phyloP scores from a whole-genome alignment of 2,888 invertebrate genomes.

The Chironomus tentans region DNA sequence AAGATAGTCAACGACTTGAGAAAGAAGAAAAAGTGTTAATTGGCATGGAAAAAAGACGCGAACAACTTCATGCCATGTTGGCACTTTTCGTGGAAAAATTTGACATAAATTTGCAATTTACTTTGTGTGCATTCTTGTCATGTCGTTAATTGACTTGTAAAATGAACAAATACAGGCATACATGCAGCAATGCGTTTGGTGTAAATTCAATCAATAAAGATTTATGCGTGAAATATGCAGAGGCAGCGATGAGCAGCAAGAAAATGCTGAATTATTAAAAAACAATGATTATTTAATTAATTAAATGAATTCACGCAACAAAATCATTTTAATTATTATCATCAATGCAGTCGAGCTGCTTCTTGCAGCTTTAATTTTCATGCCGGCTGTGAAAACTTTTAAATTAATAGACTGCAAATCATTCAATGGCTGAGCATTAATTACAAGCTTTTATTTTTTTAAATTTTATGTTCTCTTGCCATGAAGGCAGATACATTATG shows the following conservation, averaged over 20 bases:
- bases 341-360: background rate
- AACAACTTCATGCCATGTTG: background rate
- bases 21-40: constrained; percentile 12
- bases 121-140: background rate
- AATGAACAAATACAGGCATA: background rate
- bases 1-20: background rate
- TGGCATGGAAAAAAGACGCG: background rate
- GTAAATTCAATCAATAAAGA: background rate
- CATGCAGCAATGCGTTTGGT: background rate
- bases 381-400: background rate
- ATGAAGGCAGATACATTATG: background rate
- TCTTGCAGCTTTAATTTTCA: background rate
- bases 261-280: background rate
- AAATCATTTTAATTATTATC: background rate
- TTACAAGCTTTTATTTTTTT: background rate
- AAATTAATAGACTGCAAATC: background rate
- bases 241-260: too few species aligned
- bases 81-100: background rate
- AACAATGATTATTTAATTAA: background rate
- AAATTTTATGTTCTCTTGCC: background rate
- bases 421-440: constrained; percentile 4
- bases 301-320: background rate
- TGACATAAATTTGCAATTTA: background rate
- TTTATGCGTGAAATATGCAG: background rate
- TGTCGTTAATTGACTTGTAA: background rate